Evolutionary conservation across 2,113 vertebrate species (phyloP).

Genomic region (Sclerurus mexicanus): DNA sequence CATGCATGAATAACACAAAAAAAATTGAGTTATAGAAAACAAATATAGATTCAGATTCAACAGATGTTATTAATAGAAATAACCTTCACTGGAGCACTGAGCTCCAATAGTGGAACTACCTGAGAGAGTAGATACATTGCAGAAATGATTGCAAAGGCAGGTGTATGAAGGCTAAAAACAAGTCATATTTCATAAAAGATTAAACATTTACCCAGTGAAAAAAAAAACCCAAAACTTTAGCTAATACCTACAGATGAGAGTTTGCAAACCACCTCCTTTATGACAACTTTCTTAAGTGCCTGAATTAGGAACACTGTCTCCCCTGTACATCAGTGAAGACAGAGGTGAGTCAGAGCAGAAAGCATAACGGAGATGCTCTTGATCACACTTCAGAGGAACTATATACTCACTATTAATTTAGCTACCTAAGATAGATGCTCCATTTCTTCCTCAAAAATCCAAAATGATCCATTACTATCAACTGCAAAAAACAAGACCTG

Average conservation of each 20-base stretch:
- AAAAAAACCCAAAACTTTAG: background rate
- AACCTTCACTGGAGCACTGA: background rate
- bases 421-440: background rate
- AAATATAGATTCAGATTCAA: background rate
- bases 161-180: background rate
- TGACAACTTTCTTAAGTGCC: background rate
- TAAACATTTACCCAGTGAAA: background rate
- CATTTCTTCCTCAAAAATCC: background rate
- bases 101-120: background rate
- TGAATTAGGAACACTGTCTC: background rate
- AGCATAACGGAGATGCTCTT: background rate
- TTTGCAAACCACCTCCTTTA: background rate
- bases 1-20: background rate
- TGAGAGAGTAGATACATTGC: background rate
- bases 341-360: background rate
- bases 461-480: background rate
- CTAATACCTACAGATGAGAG: background rate
- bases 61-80: background rate
- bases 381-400: background rate
- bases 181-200: background rate
- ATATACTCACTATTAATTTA: background rate
- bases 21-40: background rate
- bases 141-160: background rate
- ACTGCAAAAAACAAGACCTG: fast-evolving
- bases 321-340: background rate